Evolutionary conservation across 2,888 invertebrate species (phyloP), one percentile per base, ranked within the genome.

Genomic region (Synergus itoensis): DNA sequence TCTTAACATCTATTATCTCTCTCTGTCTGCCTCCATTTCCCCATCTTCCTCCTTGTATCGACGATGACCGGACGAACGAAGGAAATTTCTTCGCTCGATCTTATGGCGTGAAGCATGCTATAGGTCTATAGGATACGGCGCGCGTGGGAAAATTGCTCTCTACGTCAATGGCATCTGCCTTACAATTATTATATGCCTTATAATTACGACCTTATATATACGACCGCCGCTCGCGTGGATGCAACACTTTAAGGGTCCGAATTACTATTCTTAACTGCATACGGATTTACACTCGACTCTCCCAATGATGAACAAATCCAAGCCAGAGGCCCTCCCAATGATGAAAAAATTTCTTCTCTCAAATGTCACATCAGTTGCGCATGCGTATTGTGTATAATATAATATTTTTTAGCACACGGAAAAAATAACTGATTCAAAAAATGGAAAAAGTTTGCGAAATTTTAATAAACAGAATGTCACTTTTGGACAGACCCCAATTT

Each of bases 131-230:
- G 73, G 53, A 53, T 81, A 84, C 84, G 80, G 82, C 85, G 82
- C 83, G 86, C 84, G 86, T 86, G 87, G 84, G 86, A 85, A 85
- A 82, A 53, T 48, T 69, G n/a, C 69, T 69, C 69, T 48, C 80
- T 81, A 80, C 83, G 80, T 85, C 45, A 60, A 81, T 79, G 62
- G 28, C 60, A 21, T 78, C 36, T 53, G 53, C 80, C 60, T 69
- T 45, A n/a, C 40, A 69, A 77, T 79, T 79, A 79, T 69, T 69
- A 69, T 69, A 48, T 48, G 48, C 69, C 36, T 69, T 69, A 69
- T 69, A 69, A 69, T 69, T 69, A 69, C n/a, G n/a, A n/a, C n/a
- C n/a, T n/a, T n/a, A n/a, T n/a, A n/a, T 69, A 28, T 28, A 48
- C 48, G 48, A 69, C 69, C 36, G 69, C 48, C 28, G 45, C 45